Conservation (phyloP, 2,113 vertebrate species). For the Micronycteris hirsuta region DNA sequence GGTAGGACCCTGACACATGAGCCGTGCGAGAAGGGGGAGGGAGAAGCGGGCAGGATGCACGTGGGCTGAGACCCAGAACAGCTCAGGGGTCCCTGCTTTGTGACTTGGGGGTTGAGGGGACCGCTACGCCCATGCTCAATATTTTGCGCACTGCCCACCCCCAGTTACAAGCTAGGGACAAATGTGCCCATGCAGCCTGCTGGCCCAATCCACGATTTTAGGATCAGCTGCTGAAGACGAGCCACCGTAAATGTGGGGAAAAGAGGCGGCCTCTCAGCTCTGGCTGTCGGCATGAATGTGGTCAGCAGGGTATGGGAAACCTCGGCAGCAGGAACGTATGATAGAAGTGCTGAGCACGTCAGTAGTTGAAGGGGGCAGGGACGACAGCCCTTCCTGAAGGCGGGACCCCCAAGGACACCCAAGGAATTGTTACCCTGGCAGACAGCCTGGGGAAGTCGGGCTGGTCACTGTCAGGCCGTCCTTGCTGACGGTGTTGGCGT, state of each 20-base stretch:
- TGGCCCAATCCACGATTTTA: rapidly evolving
- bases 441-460: neutral
- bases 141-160: rapidly evolving
- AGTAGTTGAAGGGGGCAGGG: neutral
- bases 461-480: neutral
- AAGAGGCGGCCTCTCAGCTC: neutral
- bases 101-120: rapidly evolving
- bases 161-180: neutral
- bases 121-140: rapidly evolving
- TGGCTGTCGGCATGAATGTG: neutral
- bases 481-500: rapidly evolving
- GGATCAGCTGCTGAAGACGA: rapidly evolving
- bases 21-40: rapidly evolving
- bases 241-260: rapidly evolving
- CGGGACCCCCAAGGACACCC: no score
- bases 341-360: no score
- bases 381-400: rapidly evolving
- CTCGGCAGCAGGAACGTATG: no score
- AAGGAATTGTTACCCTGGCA: rapidly evolving
- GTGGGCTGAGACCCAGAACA: neutral
- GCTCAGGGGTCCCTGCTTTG: neutral
- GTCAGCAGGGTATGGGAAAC: neutral
- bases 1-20: rapidly evolving
- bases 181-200: rapidly evolving
- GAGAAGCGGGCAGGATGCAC: rapidly evolving